Evolutionary conservation across 2,113 vertebrate species (phyloP).

Genomic region (Macrotus californicus): DNA sequence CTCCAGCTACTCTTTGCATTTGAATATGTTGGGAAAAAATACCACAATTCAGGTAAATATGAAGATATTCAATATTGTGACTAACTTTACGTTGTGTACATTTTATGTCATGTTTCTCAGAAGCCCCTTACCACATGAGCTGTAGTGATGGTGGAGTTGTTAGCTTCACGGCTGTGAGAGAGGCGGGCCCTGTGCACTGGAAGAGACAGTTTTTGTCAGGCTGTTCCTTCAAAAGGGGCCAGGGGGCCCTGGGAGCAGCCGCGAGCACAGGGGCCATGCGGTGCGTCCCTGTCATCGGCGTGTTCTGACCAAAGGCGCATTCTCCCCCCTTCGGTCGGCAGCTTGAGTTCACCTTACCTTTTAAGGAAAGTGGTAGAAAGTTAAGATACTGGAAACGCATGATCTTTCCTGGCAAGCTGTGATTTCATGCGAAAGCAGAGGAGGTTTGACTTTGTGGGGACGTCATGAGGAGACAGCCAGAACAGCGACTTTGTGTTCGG

Average conservation of each 20-base stretch:
- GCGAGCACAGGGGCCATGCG: not conserved
- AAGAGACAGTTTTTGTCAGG: not conserved
- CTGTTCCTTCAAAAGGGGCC: not conserved
- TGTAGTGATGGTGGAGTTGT: not conserved
- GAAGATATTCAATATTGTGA: slow-evolving; percentile 60
- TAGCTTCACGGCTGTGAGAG: not conserved
- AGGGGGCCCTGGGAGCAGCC: not conserved
- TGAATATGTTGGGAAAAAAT: slow-evolving; percentile 92
- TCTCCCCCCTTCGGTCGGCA: not conserved
- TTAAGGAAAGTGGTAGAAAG: slow-evolving; percentile 24
- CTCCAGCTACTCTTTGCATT: slow-evolving; percentile 98
- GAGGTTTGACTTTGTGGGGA: not conserved
- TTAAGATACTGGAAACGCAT: not conserved
- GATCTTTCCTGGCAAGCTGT: not conserved
- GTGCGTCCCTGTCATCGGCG: not conserved
- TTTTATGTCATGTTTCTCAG: slow-evolving; percentile 44
- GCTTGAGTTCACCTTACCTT: not conserved
- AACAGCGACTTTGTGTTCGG: not conserved
- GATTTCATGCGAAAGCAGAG: not conserved
- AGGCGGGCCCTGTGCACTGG: not conserved
- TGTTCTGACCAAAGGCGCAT: not conserved
- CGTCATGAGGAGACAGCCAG: not conserved
- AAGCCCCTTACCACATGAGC: not conserved
- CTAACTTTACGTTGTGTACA: slow-evolving; percentile 57
- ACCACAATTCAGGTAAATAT: slow-evolving; percentile 90